These are phyloP conservation scores for Drosophila albomicans DNA, from an alignment of 1,140 invertebrate genomes.

Conservation along the genomic window DNA sequence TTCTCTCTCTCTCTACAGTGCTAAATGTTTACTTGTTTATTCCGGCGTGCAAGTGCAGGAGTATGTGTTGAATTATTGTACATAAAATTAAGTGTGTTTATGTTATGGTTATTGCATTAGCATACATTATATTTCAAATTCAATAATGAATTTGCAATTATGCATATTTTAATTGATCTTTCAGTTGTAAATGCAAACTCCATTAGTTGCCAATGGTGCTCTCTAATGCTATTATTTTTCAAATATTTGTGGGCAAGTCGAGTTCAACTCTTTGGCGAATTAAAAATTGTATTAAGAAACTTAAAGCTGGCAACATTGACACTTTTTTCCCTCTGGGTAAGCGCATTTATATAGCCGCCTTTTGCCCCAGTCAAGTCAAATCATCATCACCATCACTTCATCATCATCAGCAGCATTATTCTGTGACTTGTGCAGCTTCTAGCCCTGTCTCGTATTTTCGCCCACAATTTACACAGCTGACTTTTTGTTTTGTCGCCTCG, in stretches of 20 bases:
- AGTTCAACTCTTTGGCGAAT: conserved; percentile 1
- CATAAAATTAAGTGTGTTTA: conserved; percentile 48
- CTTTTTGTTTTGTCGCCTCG: conserved; percentile 56
- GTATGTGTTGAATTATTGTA: conserved; percentile 31
- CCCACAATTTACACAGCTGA: conserved; percentile 55
- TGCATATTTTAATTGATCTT: too few species aligned
- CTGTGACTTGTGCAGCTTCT: conserved; percentile 33
- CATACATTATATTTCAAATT: conserved; percentile 33
- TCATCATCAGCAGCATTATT: neutral
- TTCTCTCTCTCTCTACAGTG: too few species aligned
- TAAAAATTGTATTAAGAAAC: conserved; percentile 1
- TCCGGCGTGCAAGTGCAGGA: neutral
- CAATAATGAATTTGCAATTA: conserved; percentile 4
- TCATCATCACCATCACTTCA: conserved; percentile 9
- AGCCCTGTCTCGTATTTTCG: conserved; percentile 31
- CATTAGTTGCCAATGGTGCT: too few species aligned
- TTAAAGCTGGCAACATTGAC: conserved; percentile 23
- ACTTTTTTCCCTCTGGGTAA: conserved; percentile 15
- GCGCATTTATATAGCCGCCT: conserved; percentile 33
- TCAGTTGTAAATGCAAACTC: too few species aligned
- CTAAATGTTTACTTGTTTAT: conserved; percentile 9
- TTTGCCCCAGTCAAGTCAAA: conserved; percentile 55
- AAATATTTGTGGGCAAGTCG: too few species aligned
- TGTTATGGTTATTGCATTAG: conserved; percentile 37
- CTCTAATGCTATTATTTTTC: too few species aligned